phyloP scores from a whole-genome alignment of 2,113 vertebrate species.

The Pseudolaguvia tuberculata region DNA sequence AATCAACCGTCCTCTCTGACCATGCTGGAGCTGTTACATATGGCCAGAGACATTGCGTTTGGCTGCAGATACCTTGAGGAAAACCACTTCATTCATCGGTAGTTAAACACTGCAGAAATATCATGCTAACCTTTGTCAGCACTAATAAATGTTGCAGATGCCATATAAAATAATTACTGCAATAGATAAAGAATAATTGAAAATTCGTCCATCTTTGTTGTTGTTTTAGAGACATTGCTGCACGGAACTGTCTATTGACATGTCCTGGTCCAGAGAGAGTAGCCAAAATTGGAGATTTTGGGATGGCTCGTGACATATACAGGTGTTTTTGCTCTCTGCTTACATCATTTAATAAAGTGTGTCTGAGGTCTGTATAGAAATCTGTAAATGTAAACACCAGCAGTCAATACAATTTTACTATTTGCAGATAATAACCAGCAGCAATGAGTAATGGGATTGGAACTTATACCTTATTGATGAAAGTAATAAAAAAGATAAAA shows the following conservation, averaged over 20 bases:
- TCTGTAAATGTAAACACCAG: no score
- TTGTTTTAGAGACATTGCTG: slow-evolving; percentile 81
- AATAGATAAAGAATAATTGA: not conserved
- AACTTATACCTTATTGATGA: no score
- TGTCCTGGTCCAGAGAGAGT: slow-evolving; percentile 74
- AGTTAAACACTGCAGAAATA: slow-evolving; percentile 6
- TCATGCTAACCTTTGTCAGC: not conserved
- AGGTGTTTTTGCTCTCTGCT: slow-evolving; percentile 60
- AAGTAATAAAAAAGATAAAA: no score
- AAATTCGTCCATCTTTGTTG: not conserved
- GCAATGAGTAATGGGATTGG: not conserved
- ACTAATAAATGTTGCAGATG: not conserved
- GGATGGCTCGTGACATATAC: slow-evolving; percentile 91
- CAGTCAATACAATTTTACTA: no score
- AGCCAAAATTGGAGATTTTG: slow-evolving; percentile 89
- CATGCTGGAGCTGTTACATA: slow-evolving; percentile 82
- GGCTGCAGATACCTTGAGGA: slow-evolving; percentile 89
- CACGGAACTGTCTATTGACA: slow-evolving; percentile 86
- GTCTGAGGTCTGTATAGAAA: no score
- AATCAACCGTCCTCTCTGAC: slow-evolving; percentile 73
- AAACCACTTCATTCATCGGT: slow-evolving; percentile 94
- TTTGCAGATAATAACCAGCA: no score
- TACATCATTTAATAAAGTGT: not conserved
- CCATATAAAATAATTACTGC: not conserved
- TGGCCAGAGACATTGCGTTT: slow-evolving; percentile 83